phyloP scores from a whole-genome alignment of 1,140 invertebrate genomes.

The Atta texana region DNA sequence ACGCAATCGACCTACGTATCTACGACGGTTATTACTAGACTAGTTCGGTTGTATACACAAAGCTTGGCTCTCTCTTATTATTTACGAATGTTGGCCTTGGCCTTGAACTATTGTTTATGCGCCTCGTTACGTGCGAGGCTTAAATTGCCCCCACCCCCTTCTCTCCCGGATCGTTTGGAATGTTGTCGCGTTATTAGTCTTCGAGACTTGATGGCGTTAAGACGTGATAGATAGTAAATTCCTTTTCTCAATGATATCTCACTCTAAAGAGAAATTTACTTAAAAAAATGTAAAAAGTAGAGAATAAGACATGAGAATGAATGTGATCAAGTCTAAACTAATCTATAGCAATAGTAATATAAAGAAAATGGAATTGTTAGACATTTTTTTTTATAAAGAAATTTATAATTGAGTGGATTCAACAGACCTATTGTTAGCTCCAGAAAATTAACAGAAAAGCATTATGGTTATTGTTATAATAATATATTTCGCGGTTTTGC shows the following conservation, averaged over 20 bases:
- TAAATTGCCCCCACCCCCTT: background rate
- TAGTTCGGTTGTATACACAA: background rate
- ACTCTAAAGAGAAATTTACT: too few relatives aligned
- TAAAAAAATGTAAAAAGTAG: background rate
- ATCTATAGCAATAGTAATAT: background rate
- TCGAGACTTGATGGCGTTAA: too few relatives aligned
- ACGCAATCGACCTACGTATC: background rate
- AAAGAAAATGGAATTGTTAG: too few relatives aligned
- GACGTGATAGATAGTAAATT: too few relatives aligned
- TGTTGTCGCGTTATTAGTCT: background rate
- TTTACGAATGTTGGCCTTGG: background rate
- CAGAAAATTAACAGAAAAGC: background rate
- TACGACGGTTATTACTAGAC: background rate
- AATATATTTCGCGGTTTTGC: background rate
- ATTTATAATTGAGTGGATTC: too few relatives aligned
- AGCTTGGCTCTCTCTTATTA: background rate
- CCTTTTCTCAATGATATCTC: too few relatives aligned
- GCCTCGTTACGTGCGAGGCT: background rate
- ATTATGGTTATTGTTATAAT: slow-evolving; percentile 8
- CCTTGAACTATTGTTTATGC: background rate
- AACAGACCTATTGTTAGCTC: too few relatives aligned
- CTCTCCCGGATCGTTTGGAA: background rate
- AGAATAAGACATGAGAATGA: background rate
- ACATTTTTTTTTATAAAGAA: too few relatives aligned
- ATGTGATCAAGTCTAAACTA: background rate